phyloP scores from a whole-genome alignment of 2,797 vertebrate species.

The Lacerta bilineata region DNA sequence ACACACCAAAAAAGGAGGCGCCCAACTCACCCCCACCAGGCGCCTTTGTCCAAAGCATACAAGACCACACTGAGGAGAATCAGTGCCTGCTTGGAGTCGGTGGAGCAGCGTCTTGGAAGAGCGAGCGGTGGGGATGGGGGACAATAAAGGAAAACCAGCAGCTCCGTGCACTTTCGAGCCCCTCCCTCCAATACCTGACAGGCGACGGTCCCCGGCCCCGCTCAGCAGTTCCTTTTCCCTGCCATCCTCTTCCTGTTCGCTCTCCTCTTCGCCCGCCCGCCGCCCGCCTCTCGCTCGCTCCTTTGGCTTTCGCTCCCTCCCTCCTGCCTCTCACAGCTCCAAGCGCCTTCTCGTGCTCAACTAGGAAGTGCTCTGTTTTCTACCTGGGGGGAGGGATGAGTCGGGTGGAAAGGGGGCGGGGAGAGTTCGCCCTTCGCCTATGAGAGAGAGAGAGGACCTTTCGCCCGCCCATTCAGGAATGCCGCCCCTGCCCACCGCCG shows the following conservation, averaged over 20 bases:
- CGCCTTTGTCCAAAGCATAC: neutral
- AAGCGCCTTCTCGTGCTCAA: neutral
- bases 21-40: conserved; percentile 18
- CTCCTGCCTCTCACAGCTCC: neutral
- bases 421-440: conserved; percentile 58
- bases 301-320: neutral
- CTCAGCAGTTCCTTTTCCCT: neutral
- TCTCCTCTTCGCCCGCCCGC: neutral
- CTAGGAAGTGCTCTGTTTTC: conserved; percentile 4
- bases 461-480: conserved; percentile 10
- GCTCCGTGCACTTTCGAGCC: neutral
- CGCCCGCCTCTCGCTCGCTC: neutral
- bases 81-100: neutral
- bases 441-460: neutral
- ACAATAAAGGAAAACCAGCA: neutral
- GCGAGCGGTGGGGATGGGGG: neutral
- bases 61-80: neutral
- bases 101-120: neutral
- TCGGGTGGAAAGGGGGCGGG: conserved; percentile 20
- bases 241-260: neutral
- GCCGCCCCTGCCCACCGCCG: neutral
- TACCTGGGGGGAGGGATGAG: neutral
- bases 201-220: neutral
- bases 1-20: neutral
- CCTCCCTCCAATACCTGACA: neutral